phyloP scores from a whole-genome alignment of 2,113 vertebrate genomes.

The Aptenodytes patagonicus region DNA sequence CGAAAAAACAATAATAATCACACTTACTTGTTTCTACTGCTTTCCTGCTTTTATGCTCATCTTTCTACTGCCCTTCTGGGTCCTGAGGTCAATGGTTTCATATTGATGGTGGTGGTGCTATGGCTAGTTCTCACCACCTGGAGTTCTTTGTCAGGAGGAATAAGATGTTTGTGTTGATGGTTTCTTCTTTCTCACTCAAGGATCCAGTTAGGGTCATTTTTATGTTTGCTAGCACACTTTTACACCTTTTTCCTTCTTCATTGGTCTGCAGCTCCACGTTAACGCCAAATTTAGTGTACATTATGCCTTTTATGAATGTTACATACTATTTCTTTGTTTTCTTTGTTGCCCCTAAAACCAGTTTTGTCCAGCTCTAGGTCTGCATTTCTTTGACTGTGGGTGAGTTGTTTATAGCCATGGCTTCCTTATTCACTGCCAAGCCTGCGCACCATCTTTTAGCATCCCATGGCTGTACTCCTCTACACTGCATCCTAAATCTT shows the following conservation, averaged over 20 bases:
- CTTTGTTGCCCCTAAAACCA: slow-evolving; percentile 55
- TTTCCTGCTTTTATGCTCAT: not conserved
- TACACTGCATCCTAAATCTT: not conserved
- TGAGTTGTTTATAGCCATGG: slow-evolving; percentile 43
- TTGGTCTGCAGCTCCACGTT: not conserved
- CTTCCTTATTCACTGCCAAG: slow-evolving; percentile 27
- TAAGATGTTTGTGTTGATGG: not conserved
- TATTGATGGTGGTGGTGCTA: not conserved
- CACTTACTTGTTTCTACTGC: not conserved
- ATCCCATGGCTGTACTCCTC: slow-evolving; percentile 20
- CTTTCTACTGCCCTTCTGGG: not conserved
- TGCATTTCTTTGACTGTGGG: slow-evolving; percentile 54
- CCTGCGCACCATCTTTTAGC: slow-evolving; percentile 30
- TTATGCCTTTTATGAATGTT: slow-evolving; percentile 11
- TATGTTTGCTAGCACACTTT: not conserved
- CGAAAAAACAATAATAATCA: not conserved
- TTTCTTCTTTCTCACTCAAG: not conserved
- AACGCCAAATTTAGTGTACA: not conserved
- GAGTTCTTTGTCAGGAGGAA: not conserved
- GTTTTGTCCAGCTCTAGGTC: slow-evolving; percentile 54
- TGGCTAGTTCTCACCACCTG: not conserved
- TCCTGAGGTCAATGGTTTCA: not conserved
- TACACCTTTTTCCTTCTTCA: not conserved
- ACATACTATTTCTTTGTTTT: slow-evolving; percentile 52
- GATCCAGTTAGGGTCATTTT: not conserved